Evolutionary conservation across 2,888 invertebrate genomes (phyloP).

Genomic region (Pogonocherus hispidulus): DNA sequence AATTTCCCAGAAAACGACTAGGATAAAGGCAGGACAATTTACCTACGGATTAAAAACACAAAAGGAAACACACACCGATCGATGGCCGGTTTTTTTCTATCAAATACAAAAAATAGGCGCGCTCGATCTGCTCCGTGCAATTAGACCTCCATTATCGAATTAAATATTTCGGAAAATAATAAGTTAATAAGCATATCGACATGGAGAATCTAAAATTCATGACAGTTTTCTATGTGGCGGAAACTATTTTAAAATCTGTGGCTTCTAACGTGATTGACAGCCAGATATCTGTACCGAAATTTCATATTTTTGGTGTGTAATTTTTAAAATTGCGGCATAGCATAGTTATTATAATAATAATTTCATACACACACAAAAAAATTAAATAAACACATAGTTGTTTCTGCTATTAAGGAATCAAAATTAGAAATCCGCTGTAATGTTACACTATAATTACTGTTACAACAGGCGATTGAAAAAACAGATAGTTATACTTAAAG

Average conservation of each 20-base stretch:
- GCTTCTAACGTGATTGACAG: slow-evolving; percentile 42
- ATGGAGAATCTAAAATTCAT: slow-evolving; percentile 27
- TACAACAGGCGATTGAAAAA: no score
- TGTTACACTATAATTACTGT: no score
- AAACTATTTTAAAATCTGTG: no score
- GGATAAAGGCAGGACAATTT: slow-evolving; percentile 63
- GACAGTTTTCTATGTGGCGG: slow-evolving; percentile 15
- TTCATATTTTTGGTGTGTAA: slow-evolving; percentile 1
- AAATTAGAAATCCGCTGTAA: no score
- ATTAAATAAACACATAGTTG: no score
- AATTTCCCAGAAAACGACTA: slow-evolving; percentile 64
- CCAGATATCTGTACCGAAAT: slow-evolving; percentile 39
- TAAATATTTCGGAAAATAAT: slow-evolving; percentile 49
- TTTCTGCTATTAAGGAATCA: no score
- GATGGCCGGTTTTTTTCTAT: slow-evolving; percentile 47
- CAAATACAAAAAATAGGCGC: slow-evolving; percentile 29
- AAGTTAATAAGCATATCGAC: slow-evolving; percentile 52
- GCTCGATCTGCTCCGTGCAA: slow-evolving; percentile 34
- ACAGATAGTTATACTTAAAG: no score
- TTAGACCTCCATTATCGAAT: slow-evolving; percentile 51
- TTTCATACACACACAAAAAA: no score
- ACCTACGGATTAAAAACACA: slow-evolving; percentile 62
- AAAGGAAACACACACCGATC: slow-evolving; percentile 56
- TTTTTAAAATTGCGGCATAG: background rate
- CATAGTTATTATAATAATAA: background rate